Percentiles rank a stretch among this genome's conserved stretches.
These are phyloP conservation scores for Lacerta agilis DNA, from an alignment of 2,797 vertebrate species.

Conservation along the genomic window DNA sequence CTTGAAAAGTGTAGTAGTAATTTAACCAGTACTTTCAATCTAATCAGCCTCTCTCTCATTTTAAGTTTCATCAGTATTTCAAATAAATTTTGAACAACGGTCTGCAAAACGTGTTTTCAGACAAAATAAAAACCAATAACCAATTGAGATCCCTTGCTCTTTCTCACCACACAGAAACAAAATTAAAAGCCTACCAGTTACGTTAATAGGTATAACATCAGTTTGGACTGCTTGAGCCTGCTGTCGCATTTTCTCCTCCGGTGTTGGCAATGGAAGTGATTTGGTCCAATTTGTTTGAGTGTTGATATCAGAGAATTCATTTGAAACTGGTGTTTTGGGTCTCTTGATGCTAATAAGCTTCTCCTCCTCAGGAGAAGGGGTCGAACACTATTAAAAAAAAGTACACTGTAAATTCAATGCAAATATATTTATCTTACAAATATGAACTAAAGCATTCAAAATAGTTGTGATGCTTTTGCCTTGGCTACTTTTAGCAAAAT, in stretches of 20 bases:
- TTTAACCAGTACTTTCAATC: background rate
- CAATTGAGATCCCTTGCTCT: background rate
- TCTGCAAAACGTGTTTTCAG: background rate
- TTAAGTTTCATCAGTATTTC: conserved; percentile 13
- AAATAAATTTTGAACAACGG: background rate
- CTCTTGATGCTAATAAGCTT: conserved; percentile 83
- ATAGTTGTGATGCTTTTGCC: background rate
- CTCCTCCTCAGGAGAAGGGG: conserved; percentile 79
- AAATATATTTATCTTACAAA: background rate
- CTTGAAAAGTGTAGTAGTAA: background rate
- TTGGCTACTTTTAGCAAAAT: accelerated
- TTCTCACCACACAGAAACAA: conserved; percentile 23
- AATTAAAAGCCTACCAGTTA: conserved; percentile 87
- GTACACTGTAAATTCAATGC: conserved; percentile 18
- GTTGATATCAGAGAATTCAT: conserved; percentile 81
- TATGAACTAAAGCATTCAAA: background rate
- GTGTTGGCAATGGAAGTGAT: conserved; percentile 89
- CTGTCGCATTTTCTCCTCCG: conserved; percentile 96
- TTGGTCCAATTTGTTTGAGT: conserved; percentile 83
- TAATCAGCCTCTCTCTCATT: background rate
- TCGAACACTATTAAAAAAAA: conserved; percentile 70
- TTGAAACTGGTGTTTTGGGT: conserved; percentile 82
- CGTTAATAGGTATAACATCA: conserved; percentile 93
- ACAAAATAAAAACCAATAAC: conserved; percentile 7
- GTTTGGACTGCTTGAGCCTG: conserved; percentile 91